Evolutionary conservation across 1,140 invertebrate species (phyloP).

Genomic region (Heliconius nattereri): DNA sequence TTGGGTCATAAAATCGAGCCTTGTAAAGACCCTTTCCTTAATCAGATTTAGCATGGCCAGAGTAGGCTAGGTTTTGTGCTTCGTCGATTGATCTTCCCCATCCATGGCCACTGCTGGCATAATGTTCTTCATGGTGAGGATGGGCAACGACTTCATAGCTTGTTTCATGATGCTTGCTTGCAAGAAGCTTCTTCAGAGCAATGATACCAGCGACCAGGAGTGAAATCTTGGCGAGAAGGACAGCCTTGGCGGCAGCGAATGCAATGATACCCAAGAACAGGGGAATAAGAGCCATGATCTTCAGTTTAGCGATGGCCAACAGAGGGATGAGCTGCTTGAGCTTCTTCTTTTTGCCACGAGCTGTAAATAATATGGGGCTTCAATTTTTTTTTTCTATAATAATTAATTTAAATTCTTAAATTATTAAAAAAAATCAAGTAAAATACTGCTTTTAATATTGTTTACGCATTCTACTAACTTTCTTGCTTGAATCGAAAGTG

Average conservation of each 20-base stretch:
- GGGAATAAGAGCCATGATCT: conserved; percentile 89
- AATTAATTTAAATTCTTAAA: neutral
- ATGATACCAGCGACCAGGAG: conserved; percentile 88
- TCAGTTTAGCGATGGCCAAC: conserved; percentile 88
- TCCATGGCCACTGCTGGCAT: conserved; percentile 78
- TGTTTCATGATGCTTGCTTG: conserved; percentile 85
- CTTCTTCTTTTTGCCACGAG: conserved; percentile 87
- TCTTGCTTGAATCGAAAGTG: conserved; percentile 39
- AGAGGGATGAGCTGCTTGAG: conserved; percentile 88
- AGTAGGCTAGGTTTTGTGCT: conserved; percentile 85
- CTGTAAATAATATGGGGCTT: conserved; percentile 69
- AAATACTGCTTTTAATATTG: neutral
- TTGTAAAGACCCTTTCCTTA: conserved; percentile 51
- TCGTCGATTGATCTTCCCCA: conserved; percentile 83
- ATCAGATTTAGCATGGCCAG: conserved; percentile 79
- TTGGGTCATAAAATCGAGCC: conserved; percentile 46
- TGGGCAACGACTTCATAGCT: conserved; percentile 89
- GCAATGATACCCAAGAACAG: conserved; percentile 89
- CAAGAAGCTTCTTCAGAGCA: conserved; percentile 89
- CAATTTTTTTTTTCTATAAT: neutral
- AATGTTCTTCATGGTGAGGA: conserved; percentile 84
- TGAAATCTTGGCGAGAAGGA: conserved; percentile 90
- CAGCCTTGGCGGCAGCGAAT: conserved; percentile 90
- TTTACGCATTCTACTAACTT: conserved; percentile 1
- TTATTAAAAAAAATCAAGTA: neutral